A percentile compares a stretch with the other conserved stretches of the same genome.
phyloP scores from a whole-genome alignment of 2,888 invertebrate species.

The Limnephilus rhombicus region DNA sequence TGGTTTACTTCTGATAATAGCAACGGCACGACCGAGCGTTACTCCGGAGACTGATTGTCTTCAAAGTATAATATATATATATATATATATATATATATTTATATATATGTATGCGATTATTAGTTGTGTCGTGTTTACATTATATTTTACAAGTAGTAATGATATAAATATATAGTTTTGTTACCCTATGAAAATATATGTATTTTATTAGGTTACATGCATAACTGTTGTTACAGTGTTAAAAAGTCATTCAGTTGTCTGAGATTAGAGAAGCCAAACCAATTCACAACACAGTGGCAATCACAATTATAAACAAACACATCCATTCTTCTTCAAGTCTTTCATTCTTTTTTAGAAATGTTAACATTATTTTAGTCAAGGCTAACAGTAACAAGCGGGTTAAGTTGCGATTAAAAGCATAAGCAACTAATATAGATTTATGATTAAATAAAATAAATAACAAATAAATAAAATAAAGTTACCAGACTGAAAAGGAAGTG shows the following conservation, averaged over 20 bases:
- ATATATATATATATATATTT: constrained; percentile 20
- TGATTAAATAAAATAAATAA: constrained; percentile 64
- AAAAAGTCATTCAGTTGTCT: constrained; percentile 8
- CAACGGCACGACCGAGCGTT: neutral
- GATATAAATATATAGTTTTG: constrained; percentile 50
- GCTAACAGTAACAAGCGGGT: constrained; percentile 63
- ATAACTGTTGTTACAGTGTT: constrained; percentile 37
- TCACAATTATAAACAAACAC: constrained; percentile 37
- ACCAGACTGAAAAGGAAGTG: constrained; percentile 29
- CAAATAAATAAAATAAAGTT: constrained; percentile 61
- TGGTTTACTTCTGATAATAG: constrained; percentile 15
- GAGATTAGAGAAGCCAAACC: constrained; percentile 40
- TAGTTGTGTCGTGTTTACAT: neutral
- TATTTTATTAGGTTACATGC: constrained; percentile 31
- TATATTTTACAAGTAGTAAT: constrained; percentile 42
- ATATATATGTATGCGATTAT: neutral
- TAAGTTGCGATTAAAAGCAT: constrained; percentile 60
- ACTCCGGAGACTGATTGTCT: constrained; percentile 47
- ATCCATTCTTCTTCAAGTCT: constrained; percentile 48
- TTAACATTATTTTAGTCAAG: constrained; percentile 54
- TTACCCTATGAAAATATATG: constrained; percentile 43
- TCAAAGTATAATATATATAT: constrained; percentile 21
- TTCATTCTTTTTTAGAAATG: constrained; percentile 54
- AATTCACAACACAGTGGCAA: constrained; percentile 48
- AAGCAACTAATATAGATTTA: constrained; percentile 62